These are phyloP conservation scores for Sebastes alutus DNA, from an alignment of 2,797 vertebrate species.

Conservation along the genomic window DNA sequence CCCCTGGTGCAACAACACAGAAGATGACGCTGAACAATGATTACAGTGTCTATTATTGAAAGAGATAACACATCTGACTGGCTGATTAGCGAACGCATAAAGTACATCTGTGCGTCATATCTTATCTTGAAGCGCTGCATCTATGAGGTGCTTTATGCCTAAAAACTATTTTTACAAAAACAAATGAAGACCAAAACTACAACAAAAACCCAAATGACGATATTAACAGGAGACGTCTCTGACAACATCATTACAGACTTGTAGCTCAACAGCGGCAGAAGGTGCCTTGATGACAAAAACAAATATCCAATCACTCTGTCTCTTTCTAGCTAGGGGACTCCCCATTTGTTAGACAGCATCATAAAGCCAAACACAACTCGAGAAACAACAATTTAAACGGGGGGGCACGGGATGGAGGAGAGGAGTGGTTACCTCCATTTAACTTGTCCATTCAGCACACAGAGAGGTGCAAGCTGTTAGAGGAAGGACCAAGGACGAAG, in stretches of 20 bases:
- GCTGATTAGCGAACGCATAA: not conserved
- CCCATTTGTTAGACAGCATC: conserved; percentile 44
- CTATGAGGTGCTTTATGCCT: not conserved
- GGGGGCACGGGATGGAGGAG: not conserved
- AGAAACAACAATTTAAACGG: conserved; percentile 8
- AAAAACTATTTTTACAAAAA: not conserved
- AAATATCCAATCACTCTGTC: conserved; percentile 31
- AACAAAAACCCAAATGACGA: not conserved
- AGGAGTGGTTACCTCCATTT: conserved; percentile 19
- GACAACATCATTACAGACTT: conserved; percentile 20
- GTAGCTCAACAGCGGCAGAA: conserved; percentile 24
- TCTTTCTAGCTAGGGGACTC: conserved; percentile 36
- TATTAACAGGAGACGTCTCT: conserved; percentile 16
- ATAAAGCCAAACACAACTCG: conserved; percentile 29
- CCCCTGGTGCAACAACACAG: not conserved
- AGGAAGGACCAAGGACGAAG: not conserved
- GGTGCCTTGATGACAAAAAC: conserved; percentile 37
- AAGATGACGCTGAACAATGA: not conserved
- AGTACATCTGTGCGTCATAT: not conserved
- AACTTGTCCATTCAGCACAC: conserved; percentile 1
- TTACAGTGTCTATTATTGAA: not conserved
- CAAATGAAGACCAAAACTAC: not conserved
- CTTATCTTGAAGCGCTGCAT: not conserved
- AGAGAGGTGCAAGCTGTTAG: not conserved
- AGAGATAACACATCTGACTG: not conserved